Conservation (phyloP, 2,113 vertebrate species). For the Tachuris rubrigastra region DNA sequence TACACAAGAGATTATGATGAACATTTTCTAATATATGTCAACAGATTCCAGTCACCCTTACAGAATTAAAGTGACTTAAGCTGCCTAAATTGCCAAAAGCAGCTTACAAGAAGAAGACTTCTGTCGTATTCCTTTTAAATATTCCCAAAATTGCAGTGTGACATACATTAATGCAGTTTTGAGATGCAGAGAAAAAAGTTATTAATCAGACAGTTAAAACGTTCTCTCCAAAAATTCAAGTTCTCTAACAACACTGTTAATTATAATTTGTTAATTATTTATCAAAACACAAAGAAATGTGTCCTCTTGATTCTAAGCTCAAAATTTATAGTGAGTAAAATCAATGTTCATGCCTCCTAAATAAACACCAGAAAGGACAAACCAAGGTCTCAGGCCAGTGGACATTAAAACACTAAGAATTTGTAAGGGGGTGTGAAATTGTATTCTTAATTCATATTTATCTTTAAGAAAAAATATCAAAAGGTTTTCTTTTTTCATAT, state of each 20-base stretch:
- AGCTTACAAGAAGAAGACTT: background rate
- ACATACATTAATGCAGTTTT: background rate
- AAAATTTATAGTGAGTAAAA: background rate
- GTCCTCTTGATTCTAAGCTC: background rate
- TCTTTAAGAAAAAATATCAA: background rate
- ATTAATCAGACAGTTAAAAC: background rate
- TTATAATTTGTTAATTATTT: background rate
- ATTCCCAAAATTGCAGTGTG: background rate
- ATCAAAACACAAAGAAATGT: background rate
- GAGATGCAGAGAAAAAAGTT: background rate
- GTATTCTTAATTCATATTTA: background rate
- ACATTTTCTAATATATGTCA: conserved; percentile 22
- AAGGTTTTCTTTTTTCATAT: fast-evolving
- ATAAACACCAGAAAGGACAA: background rate
- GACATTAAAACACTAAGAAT: background rate
- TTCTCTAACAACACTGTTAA: background rate
- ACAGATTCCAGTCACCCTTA: background rate
- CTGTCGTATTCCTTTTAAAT: background rate
- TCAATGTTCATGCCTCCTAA: background rate
- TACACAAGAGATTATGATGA: background rate
- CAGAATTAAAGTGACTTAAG: background rate
- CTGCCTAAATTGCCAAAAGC: background rate
- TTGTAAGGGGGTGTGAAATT: fast-evolving
- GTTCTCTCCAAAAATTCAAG: background rate
- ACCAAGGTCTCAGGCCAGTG: background rate